A percentile compares a stretch with the other conserved stretches of the same genome.
These are phyloP conservation scores for Muscina levida DNA, from an alignment of 2,888 invertebrate species.

Conservation along the genomic window DNA sequence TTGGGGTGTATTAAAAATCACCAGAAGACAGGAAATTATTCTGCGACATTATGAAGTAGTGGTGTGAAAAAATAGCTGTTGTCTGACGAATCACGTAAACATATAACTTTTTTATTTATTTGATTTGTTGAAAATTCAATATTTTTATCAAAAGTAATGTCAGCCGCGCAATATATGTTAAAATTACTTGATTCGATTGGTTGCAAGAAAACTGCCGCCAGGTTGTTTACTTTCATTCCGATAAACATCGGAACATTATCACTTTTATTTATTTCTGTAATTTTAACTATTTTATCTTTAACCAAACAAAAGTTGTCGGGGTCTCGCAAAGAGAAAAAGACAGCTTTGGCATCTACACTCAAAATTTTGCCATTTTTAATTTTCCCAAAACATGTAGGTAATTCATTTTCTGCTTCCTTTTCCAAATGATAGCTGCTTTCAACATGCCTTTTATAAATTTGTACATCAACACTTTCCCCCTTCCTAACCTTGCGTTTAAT, in stretches of 20 bases:
- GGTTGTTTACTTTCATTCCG: no score
- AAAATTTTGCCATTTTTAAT: conserved; percentile 43
- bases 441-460: conserved; percentile 37
- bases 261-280: conserved; percentile 31
- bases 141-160: conserved; percentile 36
- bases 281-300: conserved; percentile 32
- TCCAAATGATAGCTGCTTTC: conserved; percentile 21
- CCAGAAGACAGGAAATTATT: conserved; percentile 11
- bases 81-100: conserved; percentile 38
- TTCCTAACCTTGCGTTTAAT: conserved; percentile 52
- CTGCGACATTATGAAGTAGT: conserved; percentile 38
- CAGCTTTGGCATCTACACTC: conserved; percentile 30
- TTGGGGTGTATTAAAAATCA: conserved; percentile 33
- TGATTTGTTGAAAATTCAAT: conserved; percentile 43
- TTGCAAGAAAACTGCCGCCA: conserved; percentile 46
- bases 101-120: conserved; percentile 40
- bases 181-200: conserved; percentile 51
- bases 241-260: conserved; percentile 16
- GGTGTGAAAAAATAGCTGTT: conserved; percentile 49
- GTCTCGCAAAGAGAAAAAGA: conserved; percentile 35
- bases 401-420: conserved; percentile 21
- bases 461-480: conserved; percentile 36
- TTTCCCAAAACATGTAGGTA: conserved; percentile 27
- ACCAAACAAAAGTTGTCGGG: conserved; percentile 33
- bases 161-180: conserved; percentile 54